Base-by-base conservation (phyloP, 2,888 invertebrate genomes). In the Andrena bicolor region DNA sequence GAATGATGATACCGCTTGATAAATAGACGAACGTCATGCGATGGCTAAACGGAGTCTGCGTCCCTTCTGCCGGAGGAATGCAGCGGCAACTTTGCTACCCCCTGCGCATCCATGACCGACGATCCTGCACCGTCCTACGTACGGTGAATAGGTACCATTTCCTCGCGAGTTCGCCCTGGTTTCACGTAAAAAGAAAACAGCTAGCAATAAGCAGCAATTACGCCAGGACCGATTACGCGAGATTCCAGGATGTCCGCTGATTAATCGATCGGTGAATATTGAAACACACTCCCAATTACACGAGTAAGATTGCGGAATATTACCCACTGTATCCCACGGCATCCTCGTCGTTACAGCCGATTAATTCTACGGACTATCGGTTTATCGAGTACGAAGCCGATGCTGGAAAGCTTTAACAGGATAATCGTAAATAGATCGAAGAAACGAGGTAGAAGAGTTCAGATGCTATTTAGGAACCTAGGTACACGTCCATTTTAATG, bases 1-100 rank as follows among this genome's bases (percentile, higher is more conserved):
- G 90, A 92, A 92, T 91, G 92, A 93, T 93, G 93, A 93, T 93
- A 92, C 92, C 90, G 90, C 89, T 92, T 93, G 93, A 93, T 93
- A 92, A 93, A 93, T 93, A 92, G 93, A 92, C 90, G 92, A 92
- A 90, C 91, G 90, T 93, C 93, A 93, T 93, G 93, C 93, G 90
- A 93, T 91, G 91, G 90, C 91, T 92, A 93, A 93, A 93, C 92
- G 92, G 91, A 89, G 87, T 88, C 88, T 86, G 89, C 85, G 90
- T 89, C 90, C 80, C 88, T 65, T 51, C 26, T n/a, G 16, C 51
- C 71, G 69, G 77, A 84, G 86, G 86, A 81, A 84, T 76, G 83
- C 83, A 75, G 41, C 65, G 56, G 75, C n/a, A 28, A 48, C 35
- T 60, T 16, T 23, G 35, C 72, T 60, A 69, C 77, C 56, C 48